A percentile compares a stretch with the other conserved stretches of the same genome.
These are phyloP conservation scores for Cheilosia vernalis DNA, from an alignment of 2,888 invertebrate genomes.

Conservation along the genomic window DNA sequence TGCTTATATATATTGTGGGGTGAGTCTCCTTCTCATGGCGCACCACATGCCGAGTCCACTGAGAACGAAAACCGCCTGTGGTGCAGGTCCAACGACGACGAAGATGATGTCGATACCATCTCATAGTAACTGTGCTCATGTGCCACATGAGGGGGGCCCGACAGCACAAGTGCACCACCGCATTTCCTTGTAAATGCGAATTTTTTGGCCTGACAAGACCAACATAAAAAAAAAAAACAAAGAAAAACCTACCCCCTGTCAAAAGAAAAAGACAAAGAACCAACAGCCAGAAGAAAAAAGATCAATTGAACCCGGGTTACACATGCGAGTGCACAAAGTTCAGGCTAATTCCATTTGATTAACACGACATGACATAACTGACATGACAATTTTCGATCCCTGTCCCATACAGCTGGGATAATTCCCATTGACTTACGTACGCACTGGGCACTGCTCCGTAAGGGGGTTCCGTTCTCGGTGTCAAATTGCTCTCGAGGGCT, in stretches of 20 bases:
- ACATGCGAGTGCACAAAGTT: slow-evolving; percentile 70
- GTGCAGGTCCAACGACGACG: slow-evolving; percentile 50
- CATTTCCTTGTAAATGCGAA: slow-evolving; percentile 39
- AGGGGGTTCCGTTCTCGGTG: slow-evolving; percentile 61
- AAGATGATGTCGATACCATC: slow-evolving; percentile 44
- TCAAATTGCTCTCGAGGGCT: slow-evolving; percentile 71
- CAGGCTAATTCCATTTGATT: slow-evolving; percentile 73
- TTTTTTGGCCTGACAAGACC: slow-evolving; percentile 14
- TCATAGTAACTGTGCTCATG: not conserved
- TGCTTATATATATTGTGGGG: slow-evolving; percentile 37
- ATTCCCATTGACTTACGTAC: slow-evolving; percentile 67
- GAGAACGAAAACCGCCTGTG: slow-evolving; percentile 40
- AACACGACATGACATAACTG: slow-evolving; percentile 74
- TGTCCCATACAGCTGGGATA: slow-evolving; percentile 61
- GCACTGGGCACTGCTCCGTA: slow-evolving; percentile 11
- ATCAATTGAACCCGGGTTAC: slow-evolving; percentile 69
- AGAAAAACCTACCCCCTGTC: slow-evolving; percentile 30
- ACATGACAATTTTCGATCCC: slow-evolving; percentile 72
- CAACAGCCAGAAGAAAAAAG: slow-evolving; percentile 11
- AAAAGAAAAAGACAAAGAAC: slow-evolving; percentile 53
- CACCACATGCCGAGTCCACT: slow-evolving; percentile 58
- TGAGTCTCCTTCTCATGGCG: slow-evolving; percentile 31
- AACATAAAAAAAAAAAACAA: too few relatives aligned
- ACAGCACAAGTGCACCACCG: slow-evolving; percentile 40
- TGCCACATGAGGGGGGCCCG: slow-evolving; percentile 21